Base-by-base conservation (phyloP, 2,797 vertebrate species). In the Psittacula echo region DNA sequence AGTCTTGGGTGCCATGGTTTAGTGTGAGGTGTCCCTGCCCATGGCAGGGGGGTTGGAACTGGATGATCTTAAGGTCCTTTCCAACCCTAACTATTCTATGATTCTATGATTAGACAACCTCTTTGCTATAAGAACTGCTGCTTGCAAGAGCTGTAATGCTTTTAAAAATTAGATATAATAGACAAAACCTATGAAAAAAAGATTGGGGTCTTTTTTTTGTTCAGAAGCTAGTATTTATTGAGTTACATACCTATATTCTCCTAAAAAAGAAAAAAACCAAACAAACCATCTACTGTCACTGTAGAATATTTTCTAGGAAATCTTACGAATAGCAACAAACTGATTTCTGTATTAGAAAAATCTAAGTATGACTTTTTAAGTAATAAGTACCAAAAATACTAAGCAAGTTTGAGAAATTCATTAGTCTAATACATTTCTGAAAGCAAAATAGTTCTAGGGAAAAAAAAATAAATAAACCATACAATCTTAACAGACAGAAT, bases 231-330 rank as follows among this genome's bases (percentile, higher is more conserved):
- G 61, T 30, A 64, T 77, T 93, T 91, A 70, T 64, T 77, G 85
- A 89, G 89, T 85, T 34, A 61, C 8, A 91, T 66, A 91, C 87
- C 93, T 92, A 91, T 91, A 71, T 71, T 83, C 82, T 87, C 89
- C 92, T 92, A 51, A 89, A 71, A 90, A 93, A 93, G 81, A 79
- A 6, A 89, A 81, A 81, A 5, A 50, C 87, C 87, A 70, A 87
- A 89, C 89, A 78, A 81, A 5, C 18, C n/a, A 90, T 39, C 72
- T 91, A 37, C 73, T 94, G 66, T 73, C 70, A 93, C 29, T 44
- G 62, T 1, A 74, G 78, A 73, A 7, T 80, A 83, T 94, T 86
- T 90, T 77, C 82, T 50, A 83, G 67, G 54, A 92, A 70, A 45
- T 83, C n/a, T 85, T 81, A 27, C 50, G 50, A 76, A 41, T 48